These are phyloP conservation scores for Hypothenemus hampei DNA, from an alignment of 1,140 invertebrate species.

Conservation along the genomic window DNA sequence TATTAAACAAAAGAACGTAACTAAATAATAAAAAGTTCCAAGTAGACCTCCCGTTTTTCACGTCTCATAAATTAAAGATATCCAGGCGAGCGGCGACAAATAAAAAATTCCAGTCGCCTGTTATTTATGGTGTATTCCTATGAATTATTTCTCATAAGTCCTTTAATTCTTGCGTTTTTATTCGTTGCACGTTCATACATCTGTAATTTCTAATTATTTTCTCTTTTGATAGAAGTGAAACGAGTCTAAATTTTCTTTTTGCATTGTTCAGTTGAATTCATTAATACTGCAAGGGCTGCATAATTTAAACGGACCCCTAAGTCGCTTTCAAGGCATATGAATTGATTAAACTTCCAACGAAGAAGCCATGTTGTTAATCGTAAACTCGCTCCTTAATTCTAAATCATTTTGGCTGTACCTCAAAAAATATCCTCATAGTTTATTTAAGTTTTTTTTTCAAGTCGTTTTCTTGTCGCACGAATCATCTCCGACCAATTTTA, in stretches of 20 bases:
- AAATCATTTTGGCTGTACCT: too few relatives aligned
- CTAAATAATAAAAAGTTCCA: slow-evolving; percentile 23
- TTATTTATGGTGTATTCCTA: slow-evolving; percentile 27
- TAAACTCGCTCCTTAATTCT: too few relatives aligned
- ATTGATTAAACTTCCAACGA: too few relatives aligned
- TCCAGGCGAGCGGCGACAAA: slow-evolving; percentile 19
- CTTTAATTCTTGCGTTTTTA: slow-evolving; percentile 22
- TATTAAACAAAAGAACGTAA: slow-evolving; percentile 14
- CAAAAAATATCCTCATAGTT: too few relatives aligned
- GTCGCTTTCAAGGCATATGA: too few relatives aligned
- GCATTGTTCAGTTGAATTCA: too few relatives aligned
- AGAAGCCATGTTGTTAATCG: too few relatives aligned
- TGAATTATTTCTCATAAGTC: slow-evolving; percentile 20
- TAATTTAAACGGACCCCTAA: too few relatives aligned
- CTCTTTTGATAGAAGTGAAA: too few relatives aligned
- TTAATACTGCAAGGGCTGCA: too few relatives aligned
- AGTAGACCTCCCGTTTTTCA: slow-evolving; percentile 21
- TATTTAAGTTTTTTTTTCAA: too few relatives aligned
- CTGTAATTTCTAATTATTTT: slow-evolving; percentile 26
- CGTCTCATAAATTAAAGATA: slow-evolving; percentile 27
- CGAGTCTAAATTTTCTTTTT: too few relatives aligned
- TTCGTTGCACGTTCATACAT: slow-evolving; percentile 16
- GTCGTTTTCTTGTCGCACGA: neutral
- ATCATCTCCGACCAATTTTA: slow-evolving; percentile 11
- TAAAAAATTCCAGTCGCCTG: slow-evolving; percentile 23